These are phyloP conservation scores for Ctenopoma multispine DNA, from an alignment of 2,797 vertebrate genomes.

Conservation along the genomic window DNA sequence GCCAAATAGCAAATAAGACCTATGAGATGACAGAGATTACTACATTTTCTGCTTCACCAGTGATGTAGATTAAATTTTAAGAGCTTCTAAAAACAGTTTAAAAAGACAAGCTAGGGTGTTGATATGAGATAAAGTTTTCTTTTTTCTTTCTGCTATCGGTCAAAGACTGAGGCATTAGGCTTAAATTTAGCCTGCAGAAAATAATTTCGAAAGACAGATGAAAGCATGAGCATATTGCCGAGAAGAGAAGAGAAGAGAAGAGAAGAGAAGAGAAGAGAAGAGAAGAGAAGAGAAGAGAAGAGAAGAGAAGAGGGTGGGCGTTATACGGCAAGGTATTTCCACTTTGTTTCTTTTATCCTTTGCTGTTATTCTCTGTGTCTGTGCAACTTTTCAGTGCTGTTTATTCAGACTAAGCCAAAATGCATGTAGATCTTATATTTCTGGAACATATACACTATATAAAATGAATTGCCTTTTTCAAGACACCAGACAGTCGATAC, in stretches of 20 bases:
- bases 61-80: conserved; percentile 45
- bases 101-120: conserved; percentile 36
- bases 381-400: conserved; percentile 3
- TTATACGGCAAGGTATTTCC: conserved; percentile 35
- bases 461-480: conserved; percentile 12
- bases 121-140: conserved; percentile 45
- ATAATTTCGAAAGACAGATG: conserved; percentile 37
- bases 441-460: neutral
- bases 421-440: conserved; percentile 2
- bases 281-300: conserved; percentile 18
- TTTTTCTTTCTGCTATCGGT: conserved; percentile 39
- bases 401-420: conserved; percentile 29
- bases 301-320: conserved; percentile 26
- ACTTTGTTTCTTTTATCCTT: conserved; percentile 43
- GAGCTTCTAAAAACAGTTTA: conserved; percentile 25
- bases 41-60: conserved; percentile 27
- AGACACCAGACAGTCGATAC: conserved; percentile 4
- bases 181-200: conserved; percentile 52
- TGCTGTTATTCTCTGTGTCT: conserved; percentile 37
- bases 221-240: conserved; percentile 45
- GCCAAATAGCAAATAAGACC: too few species aligned
- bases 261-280: conserved; percentile 31
- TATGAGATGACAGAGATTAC: conserved; percentile 43
- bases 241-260: conserved; percentile 14
- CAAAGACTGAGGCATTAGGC: conserved; percentile 47